Base-by-base conservation (phyloP, 2,888 invertebrate species). In the Sphecodes monilicornis region DNA sequence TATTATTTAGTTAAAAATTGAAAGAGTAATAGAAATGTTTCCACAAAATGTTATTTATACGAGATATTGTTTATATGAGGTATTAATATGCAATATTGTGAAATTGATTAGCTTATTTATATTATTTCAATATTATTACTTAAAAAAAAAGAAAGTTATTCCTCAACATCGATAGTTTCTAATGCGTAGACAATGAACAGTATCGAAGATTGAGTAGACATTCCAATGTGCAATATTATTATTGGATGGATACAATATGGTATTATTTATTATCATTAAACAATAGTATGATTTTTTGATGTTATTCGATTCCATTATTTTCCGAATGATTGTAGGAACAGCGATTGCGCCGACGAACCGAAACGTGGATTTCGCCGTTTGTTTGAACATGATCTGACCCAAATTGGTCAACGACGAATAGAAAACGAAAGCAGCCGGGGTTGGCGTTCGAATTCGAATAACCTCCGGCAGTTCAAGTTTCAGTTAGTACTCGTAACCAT, bases 401-500 rank as follows among this genome's bases (percentile, higher is more conserved):
- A 32, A 32, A 64, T 64, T 32, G 16, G 36, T 66, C 66, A 39
- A 66, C n/a, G 36, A 10, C 66, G 10, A 60, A 26, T 29, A 11
- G 36, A 18, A 29, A 70, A 43, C 43, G 43, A 71, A 71, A 22
- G 1, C 32, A 32, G 22, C 16, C 11, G n/a, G 60, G 43, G 13
- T 74, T 74, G 60, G 60, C 29, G 41, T 43, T 70, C 50, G 64
- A 74, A 64, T 43, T 70, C 50, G 64, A 74, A 64, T 71, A 78
- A 83, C 76, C 64, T 68, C 41, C 50, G 50, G n/a, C 54, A 41
- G 77, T 80, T 82, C 76, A 82, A 90, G 90, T 92, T 93, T 91
- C 86, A 36, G 86, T 76, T 89, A 86, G 88, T 78, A 84, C 57
- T 85, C 66, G 93, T 94, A 82, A 90, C 86, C 93, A 94, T 93